Evolutionary conservation across 2,888 invertebrate genomes (phyloP).

Genomic region (Meliscaeva auricollis): DNA sequence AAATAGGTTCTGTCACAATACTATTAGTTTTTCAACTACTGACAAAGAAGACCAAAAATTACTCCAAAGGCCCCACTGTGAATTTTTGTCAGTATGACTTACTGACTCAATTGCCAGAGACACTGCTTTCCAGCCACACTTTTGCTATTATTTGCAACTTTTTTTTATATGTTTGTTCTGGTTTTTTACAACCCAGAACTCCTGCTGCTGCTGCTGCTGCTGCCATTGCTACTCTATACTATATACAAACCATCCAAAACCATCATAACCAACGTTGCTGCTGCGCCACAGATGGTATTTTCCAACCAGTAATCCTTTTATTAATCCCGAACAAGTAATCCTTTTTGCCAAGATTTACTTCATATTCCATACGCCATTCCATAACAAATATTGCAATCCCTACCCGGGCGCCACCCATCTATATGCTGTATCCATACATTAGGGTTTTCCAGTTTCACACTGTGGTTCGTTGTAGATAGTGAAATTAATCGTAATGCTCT

Average conservation of each 20-base stretch:
- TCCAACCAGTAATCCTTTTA: conserved; percentile 74
- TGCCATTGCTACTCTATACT: too few species aligned
- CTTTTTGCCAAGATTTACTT: conserved; percentile 75
- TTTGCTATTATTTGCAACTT: conserved; percentile 9
- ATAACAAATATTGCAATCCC: not conserved
- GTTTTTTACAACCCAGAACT: conserved; percentile 19
- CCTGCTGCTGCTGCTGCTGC: not conserved
- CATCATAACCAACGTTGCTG: conserved; percentile 36
- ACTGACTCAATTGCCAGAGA: conserved; percentile 30
- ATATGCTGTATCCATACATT: conserved; percentile 17
- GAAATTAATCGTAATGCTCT: conserved; percentile 59
- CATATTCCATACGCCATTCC: conserved; percentile 39
- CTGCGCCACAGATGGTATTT: conserved; percentile 73
- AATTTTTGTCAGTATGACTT: conserved; percentile 9
- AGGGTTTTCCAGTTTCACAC: conserved; percentile 54
- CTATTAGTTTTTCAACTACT: too few species aligned
- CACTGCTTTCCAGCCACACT: conserved; percentile 7
- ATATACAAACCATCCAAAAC: not conserved
- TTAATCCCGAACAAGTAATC: conserved; percentile 74
- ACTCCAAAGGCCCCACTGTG: conserved; percentile 18
- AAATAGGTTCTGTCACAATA: too few species aligned
- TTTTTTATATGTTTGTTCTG: conserved; percentile 28
- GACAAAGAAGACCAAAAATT: too few species aligned
- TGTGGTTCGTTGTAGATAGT: conserved; percentile 63
- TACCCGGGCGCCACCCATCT: not conserved